phyloP scores from a whole-genome alignment of 2,113 vertebrate genomes.

The Anseranas semipalmata region DNA sequence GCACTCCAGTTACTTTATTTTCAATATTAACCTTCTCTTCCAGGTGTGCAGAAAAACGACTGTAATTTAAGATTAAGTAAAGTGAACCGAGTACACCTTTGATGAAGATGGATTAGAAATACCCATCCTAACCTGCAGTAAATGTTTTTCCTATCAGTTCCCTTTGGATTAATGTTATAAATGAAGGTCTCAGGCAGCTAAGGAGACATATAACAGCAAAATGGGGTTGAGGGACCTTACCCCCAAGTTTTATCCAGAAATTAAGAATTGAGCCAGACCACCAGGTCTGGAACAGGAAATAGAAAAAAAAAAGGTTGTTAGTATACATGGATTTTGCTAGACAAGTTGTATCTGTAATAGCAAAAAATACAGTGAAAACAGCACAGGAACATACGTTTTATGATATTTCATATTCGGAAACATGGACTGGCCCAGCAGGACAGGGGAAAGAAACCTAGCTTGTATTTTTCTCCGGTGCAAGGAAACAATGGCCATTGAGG shows the following conservation, averaged over 20 bases:
- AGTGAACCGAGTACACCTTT: accelerated
- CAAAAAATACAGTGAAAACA: background rate
- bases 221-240: background rate
- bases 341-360: background rate
- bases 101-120: background rate
- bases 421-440: background rate
- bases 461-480: background rate
- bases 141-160: background rate
- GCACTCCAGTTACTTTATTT: background rate
- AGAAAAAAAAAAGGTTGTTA: background rate
- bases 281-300: background rate
- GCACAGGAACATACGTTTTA: background rate
- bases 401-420: background rate
- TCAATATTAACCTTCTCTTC: background rate
- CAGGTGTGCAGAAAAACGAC: background rate
- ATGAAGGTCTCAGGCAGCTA: background rate
- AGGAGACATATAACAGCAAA: background rate
- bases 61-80: background rate
- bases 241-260: background rate
- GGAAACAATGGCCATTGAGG: background rate
- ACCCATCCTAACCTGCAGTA: background rate
- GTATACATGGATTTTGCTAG: background rate
- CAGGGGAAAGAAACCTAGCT: background rate
- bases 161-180: background rate
- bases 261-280: background rate